Base-by-base conservation (phyloP, 2,113 vertebrate genomes). In the Campylorhamphus procurvoides region DNA sequence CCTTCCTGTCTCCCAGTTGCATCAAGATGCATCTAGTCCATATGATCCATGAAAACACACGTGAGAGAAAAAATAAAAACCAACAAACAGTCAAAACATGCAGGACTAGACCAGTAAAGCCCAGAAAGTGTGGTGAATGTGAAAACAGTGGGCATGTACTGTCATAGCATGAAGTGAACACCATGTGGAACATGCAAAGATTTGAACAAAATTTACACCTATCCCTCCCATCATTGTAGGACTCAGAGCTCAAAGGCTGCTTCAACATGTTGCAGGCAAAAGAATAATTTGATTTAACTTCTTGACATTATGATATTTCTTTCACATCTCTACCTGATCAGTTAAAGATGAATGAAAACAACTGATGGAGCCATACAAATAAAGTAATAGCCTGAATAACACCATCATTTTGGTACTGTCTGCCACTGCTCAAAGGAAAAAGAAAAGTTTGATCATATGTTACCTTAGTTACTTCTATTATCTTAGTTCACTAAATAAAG, bases 241-340 rank as follows among this genome's bases (percentile, higher is more conserved):
- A 49, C 63, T 75, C 63, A 29, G 46, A 74, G 31, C 29, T 85
- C 71, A 95, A 67, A 92, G 39, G 64, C 71, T 69, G n/a, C 25
- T 87, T 79, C 60, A 25, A 81, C 39, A 35, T 64, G 18, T 47
- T 81, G 12, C 39, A 71, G 60, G 60, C n/a, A 35, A 85, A 91
- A 82, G 17, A 69, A n/a, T 53, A 29, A 35, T 47, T 81, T 44
- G 16, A 59, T 78, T 66, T 71, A 49, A 60, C 52, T 77, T 94
- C n/a, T 86, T 83, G n/a, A 35, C 7, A 14, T 44, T 58, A 62
- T 6, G 14, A 4, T 27, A 35, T 75, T 68, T 74, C n/a, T 92
- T 91, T 46, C 6, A 6, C 18, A 42, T 31, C 31, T 40, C 15
- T 52, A 83, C 6, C 5, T 37, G 23, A 56, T 52, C 40, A 67